Evolutionary conservation across 2,113 vertebrate species (phyloP).

Genomic region (Brachyistius frenatus): DNA sequence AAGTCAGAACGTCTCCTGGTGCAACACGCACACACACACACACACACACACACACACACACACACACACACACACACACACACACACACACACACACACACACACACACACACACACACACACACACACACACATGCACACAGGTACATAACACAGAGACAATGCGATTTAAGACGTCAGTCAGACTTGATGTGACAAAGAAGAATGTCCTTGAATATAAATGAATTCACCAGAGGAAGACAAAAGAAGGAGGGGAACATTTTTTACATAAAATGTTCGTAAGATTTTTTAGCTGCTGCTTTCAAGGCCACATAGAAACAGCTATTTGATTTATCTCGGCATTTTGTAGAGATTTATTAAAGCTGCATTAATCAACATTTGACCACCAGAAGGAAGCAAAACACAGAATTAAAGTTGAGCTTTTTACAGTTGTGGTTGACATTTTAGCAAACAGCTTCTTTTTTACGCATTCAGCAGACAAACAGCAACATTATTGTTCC

Average conservation of each 20-base stretch:
- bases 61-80: no score
- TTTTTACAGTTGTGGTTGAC: no score
- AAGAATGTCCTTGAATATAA: conserved; percentile 39
- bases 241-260: background rate
- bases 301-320: conserved; percentile 9
- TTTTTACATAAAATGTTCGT: background rate
- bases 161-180: conserved; percentile 11
- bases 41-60: background rate
- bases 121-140: background rate
- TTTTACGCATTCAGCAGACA: no score
- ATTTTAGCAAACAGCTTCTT: no score
- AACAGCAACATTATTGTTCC: no score
- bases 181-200: conserved; percentile 32
- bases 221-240: conserved; percentile 28
- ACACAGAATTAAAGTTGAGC: no score
- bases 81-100: no score
- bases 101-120: background rate
- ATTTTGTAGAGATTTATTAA: no score
- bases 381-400: no score
- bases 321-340: no score
- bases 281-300: background rate
- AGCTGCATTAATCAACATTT: no score
- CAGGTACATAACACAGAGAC: background rate
- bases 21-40: background rate
- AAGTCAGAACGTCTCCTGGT: conserved; percentile 40